phyloP scores from a whole-genome alignment of 1,140 invertebrate genomes.

The Bilobella aurantiaca region DNA sequence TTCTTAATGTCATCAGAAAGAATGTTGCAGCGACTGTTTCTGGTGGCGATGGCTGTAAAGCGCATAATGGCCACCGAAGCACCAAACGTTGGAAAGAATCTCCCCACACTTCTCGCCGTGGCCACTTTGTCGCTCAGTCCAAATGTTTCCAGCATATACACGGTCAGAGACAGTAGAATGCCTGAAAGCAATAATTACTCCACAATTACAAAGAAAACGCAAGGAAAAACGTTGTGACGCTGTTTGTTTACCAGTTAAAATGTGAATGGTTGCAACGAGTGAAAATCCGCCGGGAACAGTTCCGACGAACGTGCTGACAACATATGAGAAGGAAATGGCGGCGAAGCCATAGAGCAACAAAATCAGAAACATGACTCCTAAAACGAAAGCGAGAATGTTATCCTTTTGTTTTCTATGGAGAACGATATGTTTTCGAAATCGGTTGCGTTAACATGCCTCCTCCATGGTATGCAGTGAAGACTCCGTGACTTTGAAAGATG shows the following conservation, averaged over 20 bases:
- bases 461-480: slow-evolving; percentile 29
- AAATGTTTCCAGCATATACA: slow-evolving; percentile 19
- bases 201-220: not conserved
- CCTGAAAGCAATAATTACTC: slow-evolving; percentile 16
- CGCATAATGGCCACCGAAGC: slow-evolving; percentile 28
- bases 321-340: slow-evolving; percentile 32
- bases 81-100: slow-evolving; percentile 31
- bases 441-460: slow-evolving; percentile 21
- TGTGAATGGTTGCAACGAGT: slow-evolving; percentile 27
- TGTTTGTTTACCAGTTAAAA: slow-evolving; percentile 22
- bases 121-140: not conserved
- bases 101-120: slow-evolving; percentile 10
- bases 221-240: too few relatives aligned
- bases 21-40: slow-evolving; percentile 29
- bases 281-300: slow-evolving; percentile 32
- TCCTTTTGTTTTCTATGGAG: not conserved
- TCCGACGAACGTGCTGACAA: slow-evolving; percentile 16
- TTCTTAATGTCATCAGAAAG: slow-evolving; percentile 14
- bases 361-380: slow-evolving; percentile 29
- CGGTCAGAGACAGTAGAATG: slow-evolving; percentile 27
- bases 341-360: slow-evolving; percentile 29
- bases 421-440: not conserved
- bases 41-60: slow-evolving; percentile 24
- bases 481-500: slow-evolving; percentile 27
- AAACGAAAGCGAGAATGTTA: not conserved